Percentiles rank a stretch among this genome's conserved stretches.
phyloP scores from a whole-genome alignment of 2,888 invertebrate genomes.

The Drosophila macrospina region DNA sequence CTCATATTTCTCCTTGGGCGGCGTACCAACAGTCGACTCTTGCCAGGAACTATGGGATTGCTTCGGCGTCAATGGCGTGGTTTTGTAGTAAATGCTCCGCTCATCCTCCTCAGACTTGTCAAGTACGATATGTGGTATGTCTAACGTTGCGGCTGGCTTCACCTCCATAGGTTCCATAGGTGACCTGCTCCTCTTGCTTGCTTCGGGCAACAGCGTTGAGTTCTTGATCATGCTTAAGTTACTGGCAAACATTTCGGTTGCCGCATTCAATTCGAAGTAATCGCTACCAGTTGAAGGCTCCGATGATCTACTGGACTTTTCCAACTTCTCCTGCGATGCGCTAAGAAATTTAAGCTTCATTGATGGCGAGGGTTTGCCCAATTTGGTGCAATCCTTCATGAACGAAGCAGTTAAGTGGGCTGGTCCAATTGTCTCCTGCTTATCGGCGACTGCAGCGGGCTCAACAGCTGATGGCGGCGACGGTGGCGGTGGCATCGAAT shows the following conservation, averaged over 20 bases:
- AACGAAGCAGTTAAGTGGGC: slow-evolving; percentile 62
- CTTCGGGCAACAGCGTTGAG: slow-evolving; percentile 77
- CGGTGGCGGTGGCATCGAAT: slow-evolving; percentile 31
- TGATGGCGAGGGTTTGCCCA: slow-evolving; percentile 42
- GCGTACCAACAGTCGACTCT: slow-evolving; percentile 46
- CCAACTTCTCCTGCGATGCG: slow-evolving; percentile 24
- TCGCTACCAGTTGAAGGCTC: slow-evolving; percentile 10
- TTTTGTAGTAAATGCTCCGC: slow-evolving; percentile 81
- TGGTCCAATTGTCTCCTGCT: slow-evolving; percentile 24
- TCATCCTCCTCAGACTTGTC: slow-evolving; percentile 48
- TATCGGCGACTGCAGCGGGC: slow-evolving; percentile 12
- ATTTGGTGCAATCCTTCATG: slow-evolving; percentile 68
- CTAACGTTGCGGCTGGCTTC: background rate
- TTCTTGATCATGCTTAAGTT: slow-evolving; percentile 83
- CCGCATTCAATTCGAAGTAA: slow-evolving; percentile 80
- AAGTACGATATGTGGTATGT: slow-evolving; percentile 1
- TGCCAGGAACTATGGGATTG: slow-evolving; percentile 79
- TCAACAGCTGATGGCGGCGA: slow-evolving; percentile 3
- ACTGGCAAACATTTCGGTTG: slow-evolving; percentile 82
- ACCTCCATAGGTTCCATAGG: background rate
- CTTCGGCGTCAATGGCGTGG: slow-evolving; percentile 75
- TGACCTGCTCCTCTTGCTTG: slow-evolving; percentile 26
- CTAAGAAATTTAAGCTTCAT: slow-evolving; percentile 39
- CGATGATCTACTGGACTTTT: slow-evolving; percentile 8
- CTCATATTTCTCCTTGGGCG: slow-evolving; percentile 44